Evolutionary conservation across 92 coral and sea anemone genomes (phyloP).

Genomic region (Porites rus): DNA sequence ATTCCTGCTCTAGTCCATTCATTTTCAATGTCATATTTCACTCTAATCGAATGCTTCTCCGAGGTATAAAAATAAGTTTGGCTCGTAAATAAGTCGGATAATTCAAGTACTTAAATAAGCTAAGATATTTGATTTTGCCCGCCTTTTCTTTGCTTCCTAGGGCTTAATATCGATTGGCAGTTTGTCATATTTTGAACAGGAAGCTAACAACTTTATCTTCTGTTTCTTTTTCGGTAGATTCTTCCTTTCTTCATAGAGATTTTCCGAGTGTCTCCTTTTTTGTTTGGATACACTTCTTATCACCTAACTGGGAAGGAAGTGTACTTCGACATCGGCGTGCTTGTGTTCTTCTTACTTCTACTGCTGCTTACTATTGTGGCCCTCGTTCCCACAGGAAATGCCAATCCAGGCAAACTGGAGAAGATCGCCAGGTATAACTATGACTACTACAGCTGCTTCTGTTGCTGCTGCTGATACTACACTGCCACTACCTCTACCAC

Average conservation of each 20-base stretch:
- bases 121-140: too few species aligned
- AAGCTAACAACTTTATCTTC: not conserved
- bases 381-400: slow-evolving; percentile 60
- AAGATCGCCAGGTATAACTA: slow-evolving; percentile 58
- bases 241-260: slow-evolving; percentile 29
- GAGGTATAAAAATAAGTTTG: too few species aligned
- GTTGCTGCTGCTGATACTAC: too few species aligned
- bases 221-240: slow-evolving; percentile 19
- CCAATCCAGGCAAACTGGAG: slow-evolving; percentile 61
- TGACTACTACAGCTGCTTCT: not conserved
- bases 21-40: too few species aligned
- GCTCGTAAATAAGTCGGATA: too few species aligned
- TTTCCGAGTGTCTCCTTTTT: slow-evolving; percentile 27
- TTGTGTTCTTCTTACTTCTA: not conserved
- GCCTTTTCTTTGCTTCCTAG: too few species aligned
- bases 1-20: too few species aligned
- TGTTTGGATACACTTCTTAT: slow-evolving; percentile 18
- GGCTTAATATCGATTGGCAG: not conserved
- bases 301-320: not conserved
- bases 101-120: too few species aligned
- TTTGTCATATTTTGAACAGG: not conserved
- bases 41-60: too few species aligned
- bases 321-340: slow-evolving; percentile 17
- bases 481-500: too few species aligned
- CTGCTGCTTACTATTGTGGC: slow-evolving; percentile 45